A percentile compares a stretch with the other conserved stretches of the same genome.
Evolutionary conservation across 2,797 vertebrate genomes (phyloP).

Genomic region (Chromobotia macracanthus): DNA sequence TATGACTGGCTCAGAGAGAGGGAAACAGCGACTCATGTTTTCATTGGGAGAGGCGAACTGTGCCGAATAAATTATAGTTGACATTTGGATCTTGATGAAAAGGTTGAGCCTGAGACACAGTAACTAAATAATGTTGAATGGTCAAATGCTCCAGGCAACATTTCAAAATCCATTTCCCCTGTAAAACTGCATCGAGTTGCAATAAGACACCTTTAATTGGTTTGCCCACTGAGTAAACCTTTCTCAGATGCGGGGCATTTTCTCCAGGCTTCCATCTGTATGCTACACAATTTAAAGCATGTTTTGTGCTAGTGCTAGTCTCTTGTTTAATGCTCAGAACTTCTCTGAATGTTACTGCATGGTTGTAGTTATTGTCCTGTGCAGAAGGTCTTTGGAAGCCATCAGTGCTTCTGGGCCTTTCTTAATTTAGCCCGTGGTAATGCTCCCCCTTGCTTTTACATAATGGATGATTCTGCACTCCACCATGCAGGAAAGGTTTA

Average conservation of each 20-base stretch:
- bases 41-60: slow-evolving; percentile 64
- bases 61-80: slow-evolving; percentile 69
- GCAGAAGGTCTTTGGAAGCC: slow-evolving; percentile 46
- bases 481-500: slow-evolving; percentile 80
- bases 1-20: slow-evolving; percentile 43
- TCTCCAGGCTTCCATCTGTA: slow-evolving; percentile 34
- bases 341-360: not conserved
- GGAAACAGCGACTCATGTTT: slow-evolving; percentile 63
- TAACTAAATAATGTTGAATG: slow-evolving; percentile 71
- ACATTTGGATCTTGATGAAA: slow-evolving; percentile 78
- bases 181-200: slow-evolving; percentile 61
- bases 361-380: slow-evolving; percentile 54
- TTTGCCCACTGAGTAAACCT: slow-evolving; percentile 60
- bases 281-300: slow-evolving; percentile 40
- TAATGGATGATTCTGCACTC: slow-evolving; percentile 75
- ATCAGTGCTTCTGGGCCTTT: slow-evolving; percentile 54
- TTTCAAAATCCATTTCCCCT: slow-evolving; percentile 65
- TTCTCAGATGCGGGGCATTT: slow-evolving; percentile 59
- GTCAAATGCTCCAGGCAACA: slow-evolving; percentile 67
- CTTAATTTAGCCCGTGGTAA: slow-evolving; percentile 67
- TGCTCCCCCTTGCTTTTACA: slow-evolving; percentile 54
- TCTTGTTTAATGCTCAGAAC: slow-evolving; percentile 16
- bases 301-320: not conserved
- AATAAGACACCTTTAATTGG: slow-evolving; percentile 67
- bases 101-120: slow-evolving; percentile 72